Conservation (phyloP, 2,113 vertebrate species). For the Thalassoma bifasciatum region DNA sequence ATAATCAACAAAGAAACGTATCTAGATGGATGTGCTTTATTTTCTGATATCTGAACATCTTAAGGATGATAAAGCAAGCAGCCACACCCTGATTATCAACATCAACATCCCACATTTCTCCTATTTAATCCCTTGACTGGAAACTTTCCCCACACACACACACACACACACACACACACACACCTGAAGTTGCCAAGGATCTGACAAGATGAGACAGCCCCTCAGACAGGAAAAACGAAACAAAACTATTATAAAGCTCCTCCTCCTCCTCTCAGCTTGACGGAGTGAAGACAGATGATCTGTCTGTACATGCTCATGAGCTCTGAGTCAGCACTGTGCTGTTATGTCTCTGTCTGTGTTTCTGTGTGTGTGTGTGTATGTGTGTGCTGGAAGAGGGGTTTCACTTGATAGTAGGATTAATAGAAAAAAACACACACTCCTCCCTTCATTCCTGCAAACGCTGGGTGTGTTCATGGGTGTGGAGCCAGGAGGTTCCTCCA, state of each 20-base stretch:
- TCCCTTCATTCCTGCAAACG: slow-evolving; percentile 3
- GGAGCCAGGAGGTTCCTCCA: slow-evolving; percentile 11
- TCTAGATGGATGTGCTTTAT: not conserved
- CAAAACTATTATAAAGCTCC: slow-evolving; percentile 34
- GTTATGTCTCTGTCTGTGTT: slow-evolving; percentile 2
- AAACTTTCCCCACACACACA: slow-evolving; percentile 46
- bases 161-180: slow-evolving; percentile 9
- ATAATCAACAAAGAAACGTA: not conserved
- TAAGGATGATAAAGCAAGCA: slow-evolving; percentile 26
- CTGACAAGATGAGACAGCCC: slow-evolving; percentile 42
- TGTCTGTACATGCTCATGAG: slow-evolving; percentile 42
- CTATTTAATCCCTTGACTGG: slow-evolving; percentile 33
- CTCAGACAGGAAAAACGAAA: slow-evolving; percentile 15
- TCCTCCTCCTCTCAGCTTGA: not conserved
- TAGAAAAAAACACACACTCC: not conserved
- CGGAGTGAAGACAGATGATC: not conserved
- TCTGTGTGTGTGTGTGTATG: slow-evolving; percentile 21
- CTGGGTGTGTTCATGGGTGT: slow-evolving; percentile 57
- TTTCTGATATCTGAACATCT: not conserved
- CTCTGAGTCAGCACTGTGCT: slow-evolving; percentile 18
- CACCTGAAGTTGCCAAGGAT: not conserved
- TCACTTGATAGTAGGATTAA: not conserved
- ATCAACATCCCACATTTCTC: not conserved
- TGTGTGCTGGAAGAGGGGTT: slow-evolving; percentile 1
- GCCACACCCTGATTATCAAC: slow-evolving; percentile 26